Base-by-base conservation (phyloP, 2,888 invertebrate genomes). In the Biston betularia region DNA sequence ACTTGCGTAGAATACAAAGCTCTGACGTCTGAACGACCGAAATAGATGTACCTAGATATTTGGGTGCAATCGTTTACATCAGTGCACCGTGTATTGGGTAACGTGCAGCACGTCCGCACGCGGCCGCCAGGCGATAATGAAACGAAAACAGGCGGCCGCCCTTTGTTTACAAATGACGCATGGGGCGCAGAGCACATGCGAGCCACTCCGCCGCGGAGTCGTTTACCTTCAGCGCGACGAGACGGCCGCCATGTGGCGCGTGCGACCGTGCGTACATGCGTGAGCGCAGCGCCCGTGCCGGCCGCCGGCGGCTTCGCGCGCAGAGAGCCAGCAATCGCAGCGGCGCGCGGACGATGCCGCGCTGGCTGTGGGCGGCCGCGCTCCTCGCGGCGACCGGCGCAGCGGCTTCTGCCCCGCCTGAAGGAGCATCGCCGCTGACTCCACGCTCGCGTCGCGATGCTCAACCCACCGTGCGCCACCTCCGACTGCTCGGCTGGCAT, bases 121-220 rank as follows among this genome's bases (percentile, higher is more conserved):
- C 54, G 46, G 34, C 48, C 58, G 61, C 44, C 53, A 24, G 14
- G n/a, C 84, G 80, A 84, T 84, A 86, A 84, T 85, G 84, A 84
- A 87, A 89, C 84, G 86, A 84, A 84, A 89, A 87, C 87, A 84
- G 85, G 81, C 88, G 88, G 80, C 79, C 87, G 86, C 91, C 90
- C 92, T 92, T 92, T 93, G 92, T 93, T 93, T 92, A 92, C 92
- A 87, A 89, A 89, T 92, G 92, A 92, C 93, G 92, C 91, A 91
- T 89, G 89, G 78, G 84, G 85, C 83, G 79, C 80, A 83, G 76
- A 84, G 87, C 86, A 88, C 86, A 86, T 92, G 92, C 92, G 92
- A 87, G 89, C 87, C 87, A 85, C 85, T 85, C 85, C 85, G 85
- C 84, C 85, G 54, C 87, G 89, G 92, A 92, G 93, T 93, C 92